These are phyloP conservation scores for Tiphia femorata DNA, from an alignment of 2,888 invertebrate genomes.

Conservation along the genomic window DNA sequence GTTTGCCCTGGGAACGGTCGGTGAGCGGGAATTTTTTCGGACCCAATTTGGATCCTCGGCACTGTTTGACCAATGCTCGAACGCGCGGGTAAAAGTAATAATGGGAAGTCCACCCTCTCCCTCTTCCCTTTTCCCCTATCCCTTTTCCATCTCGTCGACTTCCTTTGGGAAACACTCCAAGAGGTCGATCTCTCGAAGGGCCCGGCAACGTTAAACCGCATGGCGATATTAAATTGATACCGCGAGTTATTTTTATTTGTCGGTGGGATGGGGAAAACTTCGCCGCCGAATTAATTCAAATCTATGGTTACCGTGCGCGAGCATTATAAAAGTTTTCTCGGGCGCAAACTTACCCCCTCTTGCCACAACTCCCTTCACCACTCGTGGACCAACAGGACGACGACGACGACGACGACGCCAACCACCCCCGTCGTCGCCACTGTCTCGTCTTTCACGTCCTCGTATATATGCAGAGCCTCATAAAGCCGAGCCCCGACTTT, in stretches of 20 bases:
- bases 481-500: conserved; percentile 38
- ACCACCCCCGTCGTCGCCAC: conserved; percentile 13
- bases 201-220: not conserved
- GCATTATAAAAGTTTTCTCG: conserved; percentile 51
- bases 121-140: not conserved
- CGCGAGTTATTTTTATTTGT: conserved; percentile 55
- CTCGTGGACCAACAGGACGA: too few species aligned
- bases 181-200: not conserved
- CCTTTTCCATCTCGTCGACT: not conserved
- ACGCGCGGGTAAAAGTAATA: conserved; percentile 43
- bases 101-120: conserved; percentile 25
- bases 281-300: conserved; percentile 60
- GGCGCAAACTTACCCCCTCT: conserved; percentile 18
- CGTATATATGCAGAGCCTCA: conserved; percentile 28
- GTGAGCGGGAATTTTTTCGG: too few species aligned
- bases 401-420: too few species aligned
- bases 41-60: conserved; percentile 36
- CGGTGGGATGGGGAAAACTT: conserved; percentile 43
- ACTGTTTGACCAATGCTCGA: conserved; percentile 51
- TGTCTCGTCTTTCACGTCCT: conserved; percentile 8
- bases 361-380: not conserved
- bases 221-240: conserved; percentile 54
- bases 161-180: not conserved
- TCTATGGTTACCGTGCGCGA: conserved; percentile 41
- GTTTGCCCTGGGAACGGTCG: too few species aligned